Evolutionary conservation across 1,140 invertebrate species (phyloP), one percentile per base, ranked within the genome.

Genomic region (Himalopsyche phryganea): DNA sequence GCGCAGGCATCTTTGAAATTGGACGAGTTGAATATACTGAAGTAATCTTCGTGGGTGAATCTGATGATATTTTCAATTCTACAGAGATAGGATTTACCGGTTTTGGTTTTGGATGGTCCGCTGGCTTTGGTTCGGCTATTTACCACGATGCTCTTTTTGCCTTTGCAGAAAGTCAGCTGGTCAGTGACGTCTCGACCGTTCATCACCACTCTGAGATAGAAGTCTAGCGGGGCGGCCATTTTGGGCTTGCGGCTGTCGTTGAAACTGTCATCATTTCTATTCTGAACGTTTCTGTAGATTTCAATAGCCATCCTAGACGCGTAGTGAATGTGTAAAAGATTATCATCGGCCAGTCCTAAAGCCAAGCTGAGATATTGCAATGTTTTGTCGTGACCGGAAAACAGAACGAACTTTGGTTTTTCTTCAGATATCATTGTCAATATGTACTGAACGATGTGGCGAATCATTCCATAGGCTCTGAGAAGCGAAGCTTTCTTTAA

Each of bases 321-420:
- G 75, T 92, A 96, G 28, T 86, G 81, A 63, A 82, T 78, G 32
- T 76, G 77, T 19, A 80, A 77, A 55, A 77, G 56, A 80, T 81
- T 74, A 13, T 80, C 77, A 10, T 71, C 78, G 11, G 70, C 71
- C 23, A 89, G 78, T 0, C 91, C 91, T 15, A 97, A 68, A 0
- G 91, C 88, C 4, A 86, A 80, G 1, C 88, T 82, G 2, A 97
- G 71, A 64, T 91, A 90, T 64, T 92, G 89, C 15, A 96, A 65
- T 0, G 93, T 95, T 65, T 89, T 88, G 70, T 96, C 93, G 68
- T 97, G 94, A 0, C 91, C 93, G 0, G 92, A 95, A 69, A 94
- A 97, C 0, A 96, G 61, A 6, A 93, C 85, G 52, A 96, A 82
- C 67, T 88, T 88, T 0, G 89, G 89, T 64, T 85, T 86, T 58